Percentiles rank a stretch among this genome's conserved stretches.
Evolutionary conservation across 1,140 invertebrate genomes (phyloP).

Genomic region (Drosophila ironensis): DNA sequence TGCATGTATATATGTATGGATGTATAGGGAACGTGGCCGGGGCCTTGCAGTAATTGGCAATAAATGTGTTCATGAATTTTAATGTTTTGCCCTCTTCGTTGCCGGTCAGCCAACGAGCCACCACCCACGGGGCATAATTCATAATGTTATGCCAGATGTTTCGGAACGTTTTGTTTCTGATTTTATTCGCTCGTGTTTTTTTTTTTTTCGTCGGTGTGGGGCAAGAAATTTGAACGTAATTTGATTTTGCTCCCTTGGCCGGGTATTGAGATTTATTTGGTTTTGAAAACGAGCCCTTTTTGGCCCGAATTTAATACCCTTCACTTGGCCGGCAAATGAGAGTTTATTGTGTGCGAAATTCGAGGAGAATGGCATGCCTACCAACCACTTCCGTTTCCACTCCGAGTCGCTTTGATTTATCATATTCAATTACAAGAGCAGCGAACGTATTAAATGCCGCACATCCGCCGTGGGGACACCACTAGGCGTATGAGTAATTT

Average conservation of each 20-base stretch:
- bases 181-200: background rate
- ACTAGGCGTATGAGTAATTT: conserved; percentile 71
- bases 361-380: conserved; percentile 15
- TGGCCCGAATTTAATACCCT: conserved; percentile 58
- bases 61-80: conserved; percentile 81
- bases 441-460: conserved; percentile 73
- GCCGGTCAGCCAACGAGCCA: conserved; percentile 52
- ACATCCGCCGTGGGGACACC: conserved; percentile 43
- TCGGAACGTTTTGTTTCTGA: conserved; percentile 24
- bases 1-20: conserved; percentile 33
- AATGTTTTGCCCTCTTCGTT: conserved; percentile 59
- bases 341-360: conserved; percentile 32
- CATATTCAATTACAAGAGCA: conserved; percentile 80
- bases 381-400: conserved; percentile 49
- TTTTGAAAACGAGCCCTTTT: conserved; percentile 55
- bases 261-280: conserved; percentile 77
- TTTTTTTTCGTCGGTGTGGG: no score
- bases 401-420: conserved; percentile 65
- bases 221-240: conserved; percentile 64
- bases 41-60: conserved; percentile 75
- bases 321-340: conserved; percentile 48
- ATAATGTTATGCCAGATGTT: conserved; percentile 73
- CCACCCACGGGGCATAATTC: conserved; percentile 56
- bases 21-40: conserved; percentile 61
- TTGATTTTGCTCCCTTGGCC: conserved; percentile 57